Conservation (phyloP, 2,888 invertebrate species). For the Hypena proboscidalis region DNA sequence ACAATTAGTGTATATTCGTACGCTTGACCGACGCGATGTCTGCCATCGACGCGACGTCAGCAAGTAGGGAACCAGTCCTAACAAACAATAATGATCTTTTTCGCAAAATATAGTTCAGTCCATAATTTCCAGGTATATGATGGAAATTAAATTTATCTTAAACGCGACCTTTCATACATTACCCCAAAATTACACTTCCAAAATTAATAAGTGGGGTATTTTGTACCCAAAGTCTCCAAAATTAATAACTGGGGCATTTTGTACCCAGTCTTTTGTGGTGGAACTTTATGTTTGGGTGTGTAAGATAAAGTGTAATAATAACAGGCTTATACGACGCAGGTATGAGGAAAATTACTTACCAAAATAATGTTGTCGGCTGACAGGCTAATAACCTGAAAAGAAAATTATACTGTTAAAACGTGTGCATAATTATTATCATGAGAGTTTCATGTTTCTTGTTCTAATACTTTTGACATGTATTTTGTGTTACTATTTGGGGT, state of each 20-base stretch:
- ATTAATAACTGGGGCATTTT: slow-evolving; percentile 39
- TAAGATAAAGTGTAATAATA: slow-evolving; percentile 44
- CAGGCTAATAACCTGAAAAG: slow-evolving; percentile 39
- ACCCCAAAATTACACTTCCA: slow-evolving; percentile 42
- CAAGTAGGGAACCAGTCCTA: too few species aligned
- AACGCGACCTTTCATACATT: slow-evolving; percentile 41
- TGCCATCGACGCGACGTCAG: too few species aligned
- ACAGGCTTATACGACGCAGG: slow-evolving; percentile 38
- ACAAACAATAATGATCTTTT: too few species aligned
- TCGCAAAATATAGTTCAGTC: slow-evolving; percentile 10
- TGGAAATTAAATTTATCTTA: slow-evolving; percentile 39
- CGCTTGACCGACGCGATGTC: too few species aligned
- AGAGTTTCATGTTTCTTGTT: too few species aligned
- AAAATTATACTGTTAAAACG: slow-evolving; percentile 15
- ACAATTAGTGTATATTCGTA: too few species aligned
- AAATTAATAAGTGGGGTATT: slow-evolving; percentile 46
- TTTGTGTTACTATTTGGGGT: too few species aligned
- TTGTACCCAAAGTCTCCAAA: slow-evolving; percentile 32
- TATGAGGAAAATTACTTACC: slow-evolving; percentile 44
- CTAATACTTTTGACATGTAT: too few species aligned
- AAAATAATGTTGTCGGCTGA: slow-evolving; percentile 33
- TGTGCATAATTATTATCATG: too few species aligned
- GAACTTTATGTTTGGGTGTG: slow-evolving; percentile 41
- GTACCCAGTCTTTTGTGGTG: slow-evolving; percentile 36
- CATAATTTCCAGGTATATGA: slow-evolving; percentile 23